A percentile compares a stretch with the other conserved stretches of the same genome.
These are phyloP conservation scores for Dasyornis broadbenti DNA, from an alignment of 2,113 vertebrate species.

Conservation along the genomic window DNA sequence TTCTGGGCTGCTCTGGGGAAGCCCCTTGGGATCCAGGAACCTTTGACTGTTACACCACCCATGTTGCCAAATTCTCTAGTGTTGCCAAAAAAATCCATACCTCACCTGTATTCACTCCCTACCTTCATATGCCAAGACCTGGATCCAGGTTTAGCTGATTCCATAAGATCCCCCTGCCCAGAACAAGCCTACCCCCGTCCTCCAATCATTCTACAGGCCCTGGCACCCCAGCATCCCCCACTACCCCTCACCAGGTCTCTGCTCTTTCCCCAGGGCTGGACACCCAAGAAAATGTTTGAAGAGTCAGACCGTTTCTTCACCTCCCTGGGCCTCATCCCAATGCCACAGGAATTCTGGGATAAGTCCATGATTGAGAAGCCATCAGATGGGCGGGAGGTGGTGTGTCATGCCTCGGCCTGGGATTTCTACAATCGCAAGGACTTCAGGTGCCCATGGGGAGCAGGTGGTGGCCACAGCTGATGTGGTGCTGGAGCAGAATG, in stretches of 20 bases:
- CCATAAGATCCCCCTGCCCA: background rate
- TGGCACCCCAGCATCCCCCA: background rate
- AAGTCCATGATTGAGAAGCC: constrained; percentile 81
- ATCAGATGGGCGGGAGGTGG: constrained; percentile 65
- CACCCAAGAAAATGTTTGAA: constrained; percentile 84
- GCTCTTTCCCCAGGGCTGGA: constrained; percentile 79
- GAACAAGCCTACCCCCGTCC: background rate
- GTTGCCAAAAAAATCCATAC: background rate
- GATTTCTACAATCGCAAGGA: constrained; percentile 83
- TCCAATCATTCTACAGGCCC: background rate
- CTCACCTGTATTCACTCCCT: background rate
- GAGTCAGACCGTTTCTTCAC: constrained; percentile 86
- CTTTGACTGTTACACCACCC: background rate
- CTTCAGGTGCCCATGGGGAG: constrained; percentile 66
- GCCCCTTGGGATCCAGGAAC: background rate
- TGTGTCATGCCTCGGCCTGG: constrained; percentile 81
- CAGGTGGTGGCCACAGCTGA: background rate
- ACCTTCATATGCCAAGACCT: background rate
- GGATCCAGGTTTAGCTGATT: background rate
- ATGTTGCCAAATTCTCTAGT: background rate
- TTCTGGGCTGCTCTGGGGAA: background rate
- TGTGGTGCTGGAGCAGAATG: background rate
- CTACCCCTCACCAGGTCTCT: background rate
- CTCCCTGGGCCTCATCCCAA: constrained; percentile 83
- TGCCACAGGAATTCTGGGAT: constrained; percentile 79